Base-by-base conservation (phyloP, 2,113 vertebrate genomes). In the Cyprinodon tularosa region DNA sequence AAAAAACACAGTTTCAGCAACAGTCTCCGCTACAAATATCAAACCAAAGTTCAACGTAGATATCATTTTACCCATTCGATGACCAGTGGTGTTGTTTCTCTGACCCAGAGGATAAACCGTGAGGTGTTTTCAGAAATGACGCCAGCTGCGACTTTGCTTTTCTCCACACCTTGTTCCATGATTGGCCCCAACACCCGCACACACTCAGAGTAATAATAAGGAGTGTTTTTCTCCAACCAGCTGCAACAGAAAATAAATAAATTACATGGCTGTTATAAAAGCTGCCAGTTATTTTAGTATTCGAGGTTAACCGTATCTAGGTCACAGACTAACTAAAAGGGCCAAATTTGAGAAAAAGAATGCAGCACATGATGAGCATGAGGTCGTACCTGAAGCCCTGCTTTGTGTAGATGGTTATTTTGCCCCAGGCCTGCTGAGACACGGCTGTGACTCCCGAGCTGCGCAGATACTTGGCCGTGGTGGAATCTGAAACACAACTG, bases 221-320 rank as follows among this genome's bases (percentile, higher is more conserved):
- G 96, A 20, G 94, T 78, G 14, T 91, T 96, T 48, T 78, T 93
- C 89, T 95, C 92, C 72, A 98, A 72, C 96, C 96, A 99, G 90
- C 98, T 99, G 76, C 15, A 80, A 9, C 29, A 22, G 10, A 1
- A 71, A 2, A 39, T 14, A 83, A 12, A 29, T 29, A 29, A 29
- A 29, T 29, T 29, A 29, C 29, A 29, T 29, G 29, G 29, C 29
- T 29, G 29, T 29, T 29, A 29, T 29, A 29, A 29, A 29, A 29
- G 29, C 29, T 29, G 29, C 29, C 29, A 29, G 29, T 29, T 29
- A 29, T 29, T 29, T 29, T 29, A 29, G 29, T 29, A 29, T 29
- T 29, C 29, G 29, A 29, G 29, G 29, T 29, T 53, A 20, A 20
- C 48, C 48, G 13, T 17, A 14, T 53, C 48, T 5, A 6, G 13